Evolutionary conservation across 2,888 invertebrate species (phyloP).

Genomic region (Eucera pruinosa): DNA sequence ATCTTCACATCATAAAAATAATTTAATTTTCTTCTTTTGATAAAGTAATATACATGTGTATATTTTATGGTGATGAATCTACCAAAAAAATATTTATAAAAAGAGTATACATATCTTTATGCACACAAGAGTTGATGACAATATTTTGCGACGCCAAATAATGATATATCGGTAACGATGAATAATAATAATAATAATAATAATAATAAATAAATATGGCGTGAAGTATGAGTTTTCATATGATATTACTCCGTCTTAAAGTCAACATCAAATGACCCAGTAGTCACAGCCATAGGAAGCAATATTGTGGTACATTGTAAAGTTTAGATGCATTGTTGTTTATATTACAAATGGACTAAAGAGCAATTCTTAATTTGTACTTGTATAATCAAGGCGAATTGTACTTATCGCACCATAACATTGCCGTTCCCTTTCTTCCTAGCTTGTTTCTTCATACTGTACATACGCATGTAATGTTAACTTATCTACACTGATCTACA

Average conservation of each 20-base stretch:
- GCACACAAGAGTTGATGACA: slow-evolving; percentile 2
- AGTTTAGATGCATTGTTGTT: slow-evolving; percentile 61
- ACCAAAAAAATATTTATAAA: slow-evolving; percentile 26
- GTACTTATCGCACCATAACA: slow-evolving; percentile 62
- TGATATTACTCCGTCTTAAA: slow-evolving; percentile 83
- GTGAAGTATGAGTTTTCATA: slow-evolving; percentile 81
- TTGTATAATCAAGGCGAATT: slow-evolving; percentile 69
- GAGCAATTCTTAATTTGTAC: slow-evolving; percentile 70
- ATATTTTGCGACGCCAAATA: slow-evolving; percentile 34
- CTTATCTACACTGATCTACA: slow-evolving; percentile 68
- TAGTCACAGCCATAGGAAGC: slow-evolving; percentile 84
- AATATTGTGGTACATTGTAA: slow-evolving; percentile 77
- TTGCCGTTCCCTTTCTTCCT: slow-evolving; percentile 42
- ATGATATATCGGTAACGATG: slow-evolving; percentile 58
- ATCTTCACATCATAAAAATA: slow-evolving; percentile 29
- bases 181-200: slow-evolving; percentile 59
- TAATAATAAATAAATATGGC: slow-evolving; percentile 80
- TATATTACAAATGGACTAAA: slow-evolving; percentile 70
- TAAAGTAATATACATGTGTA: slow-evolving; percentile 16
- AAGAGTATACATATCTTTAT: slow-evolving; percentile 8
- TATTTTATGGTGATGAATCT: slow-evolving; percentile 1
- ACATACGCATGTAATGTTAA: slow-evolving; percentile 66
- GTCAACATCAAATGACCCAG: slow-evolving; percentile 83
- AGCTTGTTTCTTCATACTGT: slow-evolving; percentile 56
- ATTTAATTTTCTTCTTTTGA: slow-evolving; percentile 1